Conservation (phyloP, 2,797 vertebrate genomes). For the Paedocypris micromegethes region DNA sequence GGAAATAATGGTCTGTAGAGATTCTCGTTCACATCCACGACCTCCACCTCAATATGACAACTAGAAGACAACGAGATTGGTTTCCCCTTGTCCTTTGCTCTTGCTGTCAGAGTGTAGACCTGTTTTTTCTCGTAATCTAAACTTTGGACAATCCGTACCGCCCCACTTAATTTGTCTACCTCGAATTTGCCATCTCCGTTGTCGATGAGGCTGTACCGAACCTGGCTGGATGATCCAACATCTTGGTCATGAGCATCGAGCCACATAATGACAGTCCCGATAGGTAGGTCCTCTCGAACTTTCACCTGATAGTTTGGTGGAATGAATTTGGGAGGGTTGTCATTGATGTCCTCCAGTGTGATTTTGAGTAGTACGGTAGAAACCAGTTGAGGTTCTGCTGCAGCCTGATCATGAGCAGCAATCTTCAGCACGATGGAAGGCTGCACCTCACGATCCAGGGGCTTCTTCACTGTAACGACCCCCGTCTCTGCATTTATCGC, state of each 20-base stretch:
- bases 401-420: conserved; percentile 82
- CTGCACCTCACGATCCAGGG: conserved; percentile 81
- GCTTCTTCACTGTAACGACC: conserved; percentile 74
- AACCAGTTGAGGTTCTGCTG: conserved; percentile 78
- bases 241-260: conserved; percentile 92
- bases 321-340: conserved; percentile 90
- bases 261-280: conserved; percentile 90
- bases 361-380: conserved; percentile 84
- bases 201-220: conserved; percentile 88
- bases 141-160: conserved; percentile 82
- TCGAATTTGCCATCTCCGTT: conserved; percentile 87
- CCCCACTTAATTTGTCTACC: conserved; percentile 93
- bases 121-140: conserved; percentile 93
- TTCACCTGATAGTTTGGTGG: conserved; percentile 87
- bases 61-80: conserved; percentile 86
- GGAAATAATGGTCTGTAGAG: conserved; percentile 81
- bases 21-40: conserved; percentile 96
- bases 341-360: conserved; percentile 88
- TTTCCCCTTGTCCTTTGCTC: conserved; percentile 94
- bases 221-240: conserved; percentile 83
- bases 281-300: conserved; percentile 90
- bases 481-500: conserved; percentile 77
- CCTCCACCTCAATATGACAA: conserved; percentile 87
- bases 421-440: conserved; percentile 78
- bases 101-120: conserved; percentile 87